Conservation (phyloP, 2,113 vertebrate species). For the Conger conger region DNA sequence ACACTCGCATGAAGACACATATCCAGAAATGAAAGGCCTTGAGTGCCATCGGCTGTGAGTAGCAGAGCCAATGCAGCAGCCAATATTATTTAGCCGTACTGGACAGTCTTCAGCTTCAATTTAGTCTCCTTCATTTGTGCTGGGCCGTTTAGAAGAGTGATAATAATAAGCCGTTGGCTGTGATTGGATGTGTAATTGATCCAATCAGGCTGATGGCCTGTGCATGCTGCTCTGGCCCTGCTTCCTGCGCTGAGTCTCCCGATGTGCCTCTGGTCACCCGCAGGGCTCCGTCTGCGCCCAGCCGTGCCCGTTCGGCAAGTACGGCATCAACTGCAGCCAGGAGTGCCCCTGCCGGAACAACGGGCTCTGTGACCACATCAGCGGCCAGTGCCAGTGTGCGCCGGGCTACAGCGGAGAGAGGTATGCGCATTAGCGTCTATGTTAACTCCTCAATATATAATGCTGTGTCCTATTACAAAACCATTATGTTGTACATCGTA, state of each 20-base stretch:
- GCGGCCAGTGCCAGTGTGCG: slow-evolving; percentile 86
- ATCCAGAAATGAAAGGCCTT: not conserved
- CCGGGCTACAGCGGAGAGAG: slow-evolving; percentile 93
- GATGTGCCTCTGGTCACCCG: slow-evolving; percentile 31
- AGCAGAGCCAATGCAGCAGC: not conserved
- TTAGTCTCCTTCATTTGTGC: not conserved
- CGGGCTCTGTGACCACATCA: slow-evolving; percentile 91
- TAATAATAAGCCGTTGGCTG: not conserved
- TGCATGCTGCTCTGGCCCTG: not conserved
- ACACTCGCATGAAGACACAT: not conserved
- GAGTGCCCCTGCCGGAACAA: slow-evolving; percentile 94
- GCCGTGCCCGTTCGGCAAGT: slow-evolving; percentile 88
- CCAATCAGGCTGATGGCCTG: not conserved
- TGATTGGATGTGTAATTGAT: not conserved
- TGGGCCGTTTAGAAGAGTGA: not conserved
- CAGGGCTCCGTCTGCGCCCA: slow-evolving; percentile 95
- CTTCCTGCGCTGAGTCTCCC: not conserved
- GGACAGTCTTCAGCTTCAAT: not conserved
- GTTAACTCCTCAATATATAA: too few species aligned
- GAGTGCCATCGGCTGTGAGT: not conserved
- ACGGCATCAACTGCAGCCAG: slow-evolving; percentile 93
- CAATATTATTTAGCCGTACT: not conserved
- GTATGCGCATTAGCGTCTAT: slow-evolving; percentile 61
- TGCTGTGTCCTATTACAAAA: too few species aligned
- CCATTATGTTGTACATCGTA: too few species aligned